Evolutionary conservation across 2,888 invertebrate species (phyloP).

Genomic region (Pristionchus exspectatus): DNA sequence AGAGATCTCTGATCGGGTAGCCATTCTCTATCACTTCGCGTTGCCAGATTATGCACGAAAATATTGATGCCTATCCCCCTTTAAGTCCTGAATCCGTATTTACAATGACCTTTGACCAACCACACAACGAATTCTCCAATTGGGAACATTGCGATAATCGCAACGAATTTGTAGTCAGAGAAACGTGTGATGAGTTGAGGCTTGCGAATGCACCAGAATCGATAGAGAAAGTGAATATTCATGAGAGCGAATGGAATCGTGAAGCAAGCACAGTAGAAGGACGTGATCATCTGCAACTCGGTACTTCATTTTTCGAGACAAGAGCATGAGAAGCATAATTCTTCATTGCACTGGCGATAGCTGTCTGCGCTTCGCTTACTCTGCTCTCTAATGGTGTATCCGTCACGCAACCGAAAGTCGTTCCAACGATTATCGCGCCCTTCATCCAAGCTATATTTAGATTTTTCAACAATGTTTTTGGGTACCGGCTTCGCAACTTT

Average conservation of each 20-base stretch:
- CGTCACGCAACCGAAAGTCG: background rate
- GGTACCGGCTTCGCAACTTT: background rate
- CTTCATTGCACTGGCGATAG: too few relatives aligned
- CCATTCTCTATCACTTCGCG: too few relatives aligned
- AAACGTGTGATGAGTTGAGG: background rate
- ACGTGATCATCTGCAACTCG: background rate
- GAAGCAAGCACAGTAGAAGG: constrained; percentile 8
- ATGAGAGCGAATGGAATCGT: background rate
- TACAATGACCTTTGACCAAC: background rate
- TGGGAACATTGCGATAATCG: background rate
- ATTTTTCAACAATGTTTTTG: background rate
- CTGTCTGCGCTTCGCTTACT: too few relatives aligned
- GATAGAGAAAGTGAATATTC: constrained; percentile 30
- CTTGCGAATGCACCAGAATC: background rate
- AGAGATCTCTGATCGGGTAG: too few relatives aligned
- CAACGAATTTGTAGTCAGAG: background rate
- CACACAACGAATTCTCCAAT: background rate
- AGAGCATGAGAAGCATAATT: background rate
- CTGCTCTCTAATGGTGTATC: background rate
- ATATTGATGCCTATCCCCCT: too few relatives aligned
- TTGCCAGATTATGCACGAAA: background rate
- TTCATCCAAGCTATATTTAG: background rate
- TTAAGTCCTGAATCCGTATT: background rate
- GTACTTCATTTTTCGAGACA: background rate
- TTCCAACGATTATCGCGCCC: constrained; percentile 8